Conservation (phyloP, 2,113 vertebrate species). For the Otocyon megalotis region DNA sequence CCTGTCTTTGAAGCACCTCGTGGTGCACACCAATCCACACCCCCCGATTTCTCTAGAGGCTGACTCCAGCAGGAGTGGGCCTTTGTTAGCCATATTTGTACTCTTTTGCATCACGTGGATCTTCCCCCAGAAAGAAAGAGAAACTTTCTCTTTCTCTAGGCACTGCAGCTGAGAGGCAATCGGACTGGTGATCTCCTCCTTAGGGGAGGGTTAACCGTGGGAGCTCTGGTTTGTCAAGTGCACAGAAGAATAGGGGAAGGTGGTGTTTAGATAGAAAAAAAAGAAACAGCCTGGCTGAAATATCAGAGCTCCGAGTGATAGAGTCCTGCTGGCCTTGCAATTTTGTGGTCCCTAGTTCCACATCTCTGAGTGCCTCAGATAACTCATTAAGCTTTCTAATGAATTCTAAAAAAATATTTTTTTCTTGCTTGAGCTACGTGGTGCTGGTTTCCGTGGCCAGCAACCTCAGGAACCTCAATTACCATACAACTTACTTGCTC, state of each 20-base stretch:
- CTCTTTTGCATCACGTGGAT: not conserved
- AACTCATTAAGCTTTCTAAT: not conserved
- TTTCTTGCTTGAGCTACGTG: not conserved
- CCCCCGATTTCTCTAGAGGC: not conserved
- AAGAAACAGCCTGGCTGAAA: not conserved
- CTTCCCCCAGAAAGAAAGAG: not conserved
- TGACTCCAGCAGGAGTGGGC: not conserved
- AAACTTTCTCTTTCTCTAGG: not conserved
- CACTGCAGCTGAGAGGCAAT: not conserved
- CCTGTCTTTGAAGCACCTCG: not conserved
- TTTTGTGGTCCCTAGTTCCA: not conserved
- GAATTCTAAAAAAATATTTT: not conserved
- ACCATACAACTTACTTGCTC: not conserved
- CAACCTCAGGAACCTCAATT: not conserved
- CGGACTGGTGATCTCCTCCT: not conserved
- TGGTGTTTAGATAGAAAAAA: not conserved
- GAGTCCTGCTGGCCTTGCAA: not conserved
- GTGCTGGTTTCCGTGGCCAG: not conserved
- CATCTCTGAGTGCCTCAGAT: not conserved
- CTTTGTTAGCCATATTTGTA: not conserved
- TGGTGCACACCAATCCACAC: not conserved
- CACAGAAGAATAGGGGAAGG: not conserved
- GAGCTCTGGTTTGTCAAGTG: not conserved
- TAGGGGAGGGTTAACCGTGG: not conserved
- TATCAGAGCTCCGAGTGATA: not conserved